Conservation (phyloP, 2,888 invertebrate genomes). For the Cetonia aurata region DNA sequence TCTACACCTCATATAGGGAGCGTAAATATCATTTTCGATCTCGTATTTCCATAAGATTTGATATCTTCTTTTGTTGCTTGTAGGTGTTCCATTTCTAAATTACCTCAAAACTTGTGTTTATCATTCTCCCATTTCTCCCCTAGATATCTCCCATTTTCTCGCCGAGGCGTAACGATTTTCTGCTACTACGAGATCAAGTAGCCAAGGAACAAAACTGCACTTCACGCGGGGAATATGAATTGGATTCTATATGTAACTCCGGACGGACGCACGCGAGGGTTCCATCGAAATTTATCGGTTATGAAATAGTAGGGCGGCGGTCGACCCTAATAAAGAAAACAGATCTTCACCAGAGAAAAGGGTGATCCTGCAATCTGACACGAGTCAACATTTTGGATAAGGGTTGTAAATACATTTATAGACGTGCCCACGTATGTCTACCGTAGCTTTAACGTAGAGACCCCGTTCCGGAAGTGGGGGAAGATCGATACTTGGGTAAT, state of each 20-base stretch:
- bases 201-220: constrained; percentile 24
- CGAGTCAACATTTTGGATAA: constrained; percentile 33
- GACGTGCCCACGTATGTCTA: constrained; percentile 17
- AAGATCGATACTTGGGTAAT: constrained; percentile 32
- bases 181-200: constrained; percentile 21
- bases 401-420: constrained; percentile 36
- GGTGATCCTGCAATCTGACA: constrained; percentile 38
- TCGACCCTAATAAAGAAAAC: constrained; percentile 39
- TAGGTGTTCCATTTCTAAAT: too few relatives aligned
- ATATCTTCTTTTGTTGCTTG: background rate
- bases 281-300: constrained; percentile 31
- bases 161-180: constrained; percentile 28
- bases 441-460: background rate
- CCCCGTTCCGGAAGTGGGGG: constrained; percentile 3
- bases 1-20: too few relatives aligned
- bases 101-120: constrained; percentile 5
- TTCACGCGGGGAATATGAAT: constrained; percentile 35
- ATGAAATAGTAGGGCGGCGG: constrained; percentile 15
- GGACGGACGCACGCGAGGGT: background rate
- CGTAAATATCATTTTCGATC: too few relatives aligned
- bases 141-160: background rate
- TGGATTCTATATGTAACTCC: constrained; percentile 19
- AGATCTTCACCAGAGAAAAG: constrained; percentile 29
- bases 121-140: constrained; percentile 13
- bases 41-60: background rate